Evolutionary conservation across 2,888 invertebrate genomes (phyloP).

Genomic region (Melanostoma mellinum): DNA sequence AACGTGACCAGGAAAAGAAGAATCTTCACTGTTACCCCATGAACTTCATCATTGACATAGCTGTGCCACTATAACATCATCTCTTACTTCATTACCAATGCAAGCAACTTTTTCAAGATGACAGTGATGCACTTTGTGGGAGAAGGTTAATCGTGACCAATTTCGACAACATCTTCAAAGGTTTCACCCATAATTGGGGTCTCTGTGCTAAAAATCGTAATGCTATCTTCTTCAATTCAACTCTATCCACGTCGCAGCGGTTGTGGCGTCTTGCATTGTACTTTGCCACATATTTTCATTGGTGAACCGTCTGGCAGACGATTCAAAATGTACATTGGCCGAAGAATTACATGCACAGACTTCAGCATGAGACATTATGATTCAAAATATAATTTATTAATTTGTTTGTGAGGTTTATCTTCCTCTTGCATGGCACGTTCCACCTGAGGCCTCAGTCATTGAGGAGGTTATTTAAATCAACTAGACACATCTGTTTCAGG

Average conservation of each 20-base stretch:
- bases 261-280: too few species aligned
- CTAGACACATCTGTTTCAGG: conserved; percentile 16
- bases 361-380: conserved; percentile 22
- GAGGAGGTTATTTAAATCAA: conserved; percentile 9
- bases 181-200: conserved; percentile 49
- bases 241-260: neutral
- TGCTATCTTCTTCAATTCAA: conserved; percentile 22
- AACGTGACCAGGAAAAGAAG: conserved; percentile 49
- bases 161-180: conserved; percentile 41
- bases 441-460: neutral
- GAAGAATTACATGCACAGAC: conserved; percentile 1
- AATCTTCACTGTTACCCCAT: conserved; percentile 42
- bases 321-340: neutral
- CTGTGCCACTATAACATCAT: conserved; percentile 3
- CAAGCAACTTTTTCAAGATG: conserved; percentile 29
- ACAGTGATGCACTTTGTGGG: conserved; percentile 7
- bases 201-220: conserved; percentile 24
- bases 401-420: conserved; percentile 9
- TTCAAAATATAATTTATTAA: conserved; percentile 29
- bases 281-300: neutral
- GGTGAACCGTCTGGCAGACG: neutral
- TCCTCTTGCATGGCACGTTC: conserved; percentile 1
- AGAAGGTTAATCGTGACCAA: conserved; percentile 64
- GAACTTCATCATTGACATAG: conserved; percentile 63
- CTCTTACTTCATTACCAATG: conserved; percentile 34